Evolutionary conservation across 2,113 vertebrate genomes (phyloP), one percentile per base, ranked within the genome.

Genomic region (Haplochromis vanheusdeni): DNA sequence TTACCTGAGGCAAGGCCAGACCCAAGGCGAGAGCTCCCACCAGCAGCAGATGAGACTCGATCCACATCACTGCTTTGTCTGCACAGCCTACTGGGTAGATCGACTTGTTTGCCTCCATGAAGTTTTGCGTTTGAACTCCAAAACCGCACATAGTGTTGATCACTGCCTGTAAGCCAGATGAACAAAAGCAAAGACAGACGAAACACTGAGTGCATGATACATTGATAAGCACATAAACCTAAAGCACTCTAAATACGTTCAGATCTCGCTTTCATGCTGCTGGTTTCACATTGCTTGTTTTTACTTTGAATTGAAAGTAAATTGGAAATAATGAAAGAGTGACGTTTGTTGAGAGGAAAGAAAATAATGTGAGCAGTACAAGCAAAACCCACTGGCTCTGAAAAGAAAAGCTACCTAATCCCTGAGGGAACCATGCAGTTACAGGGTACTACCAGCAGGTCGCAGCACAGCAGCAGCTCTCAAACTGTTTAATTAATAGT

Each of bases 101-200:
- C 2, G 91, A 93, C 91, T 92, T 92, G 79, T 91, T 88, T 33
- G 94, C 95, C 6, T 96, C 94, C 84, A 91, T 40, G 83, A 86
- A 91, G 21, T 90, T 95, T 83, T 94, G 95, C 13, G 91, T 95
- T 89, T 96, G 96, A 82, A 94, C 91, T 33, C 95, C 94, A 37
- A 96, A 96, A 1, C 96, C 96, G 14, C 97, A 97, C 96, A 96
- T 96, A 1, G 95, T 96, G 92, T 96, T 97, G 89, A 97, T 87
- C 83, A 96, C 95, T 4, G 85, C 85, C 96, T 97, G 93, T 47
- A 9, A 31, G 10, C 23, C 26, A 86, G 79, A 87, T 14, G 37
- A 55, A 73, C 23, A 65, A 16, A 70, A 23, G 5, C 2, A 55
- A 23, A 84, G 26, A 65, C 8, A 73, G 68, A 73, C 14, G 0